A percentile compares a stretch with the other conserved stretches of the same genome.
These are phyloP conservation scores for Naso thynnoides DNA, from an alignment of 2,797 vertebrate species.

Conservation along the genomic window DNA sequence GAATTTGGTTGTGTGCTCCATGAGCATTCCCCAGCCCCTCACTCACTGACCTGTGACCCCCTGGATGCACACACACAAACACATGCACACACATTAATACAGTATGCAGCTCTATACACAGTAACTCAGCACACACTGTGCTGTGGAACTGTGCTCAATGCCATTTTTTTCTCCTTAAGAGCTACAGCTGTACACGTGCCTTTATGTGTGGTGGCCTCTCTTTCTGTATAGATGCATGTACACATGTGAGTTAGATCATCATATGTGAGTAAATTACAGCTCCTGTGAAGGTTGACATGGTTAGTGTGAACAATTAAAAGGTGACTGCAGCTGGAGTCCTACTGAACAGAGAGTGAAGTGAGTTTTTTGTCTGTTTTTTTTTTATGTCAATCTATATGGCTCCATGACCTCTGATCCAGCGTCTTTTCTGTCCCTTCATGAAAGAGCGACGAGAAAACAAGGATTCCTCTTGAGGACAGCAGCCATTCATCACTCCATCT, in stretches of 20 bases:
- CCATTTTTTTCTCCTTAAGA: conserved; percentile 30
- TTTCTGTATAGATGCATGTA: neutral
- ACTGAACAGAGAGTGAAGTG: conserved; percentile 76
- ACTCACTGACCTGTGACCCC: conserved; percentile 61
- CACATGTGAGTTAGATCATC: conserved; percentile 17
- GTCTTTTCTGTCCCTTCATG: conserved; percentile 81
- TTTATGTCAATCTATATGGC: conserved; percentile 74
- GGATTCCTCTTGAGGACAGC: conserved; percentile 78
- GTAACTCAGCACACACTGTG: conserved; percentile 40
- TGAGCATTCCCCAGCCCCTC: conserved; percentile 64
- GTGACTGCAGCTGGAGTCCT: conserved; percentile 79
- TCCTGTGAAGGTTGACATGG: conserved; percentile 62
- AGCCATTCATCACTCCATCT: conserved; percentile 79
- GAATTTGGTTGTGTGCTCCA: conserved; percentile 73
- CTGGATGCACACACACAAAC: conserved; percentile 53
- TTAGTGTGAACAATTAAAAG: conserved; percentile 66
- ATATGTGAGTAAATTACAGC: conserved; percentile 64
- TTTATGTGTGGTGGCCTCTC: conserved; percentile 16
- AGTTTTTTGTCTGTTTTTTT: conserved; percentile 71
- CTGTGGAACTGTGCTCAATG: conserved; percentile 12
- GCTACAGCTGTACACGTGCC: conserved; percentile 2
- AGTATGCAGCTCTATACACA: conserved; percentile 44
- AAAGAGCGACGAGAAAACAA: conserved; percentile 79
- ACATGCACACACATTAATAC: conserved; percentile 48
- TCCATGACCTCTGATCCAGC: conserved; percentile 67